Evolutionary conservation across 1,140 invertebrate genomes (phyloP).

Genomic region (Drosophila biarmipes): DNA sequence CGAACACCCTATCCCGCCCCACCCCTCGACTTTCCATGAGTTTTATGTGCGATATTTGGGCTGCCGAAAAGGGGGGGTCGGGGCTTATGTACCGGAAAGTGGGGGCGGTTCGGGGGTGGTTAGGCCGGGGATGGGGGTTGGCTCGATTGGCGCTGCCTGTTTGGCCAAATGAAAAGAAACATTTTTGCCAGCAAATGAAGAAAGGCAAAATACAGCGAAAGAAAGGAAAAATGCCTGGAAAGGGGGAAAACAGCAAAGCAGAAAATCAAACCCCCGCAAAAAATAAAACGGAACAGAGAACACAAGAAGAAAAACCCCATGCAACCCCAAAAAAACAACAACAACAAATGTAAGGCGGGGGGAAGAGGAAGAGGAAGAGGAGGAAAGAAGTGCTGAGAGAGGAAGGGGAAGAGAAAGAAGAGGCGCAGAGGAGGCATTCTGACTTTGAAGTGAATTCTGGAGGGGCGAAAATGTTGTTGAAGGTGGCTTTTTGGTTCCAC

Average conservation of each 20-base stretch:
- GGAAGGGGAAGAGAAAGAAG: slow-evolving; percentile 9
- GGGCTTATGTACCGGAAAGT: slow-evolving; percentile 39
- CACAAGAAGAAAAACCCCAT: slow-evolving; percentile 11
- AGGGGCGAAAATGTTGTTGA: slow-evolving; percentile 51
- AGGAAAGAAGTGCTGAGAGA: not conserved
- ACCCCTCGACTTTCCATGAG: slow-evolving; percentile 5
- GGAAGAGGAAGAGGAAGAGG: not conserved
- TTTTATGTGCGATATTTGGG: slow-evolving; percentile 67
- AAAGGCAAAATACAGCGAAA: slow-evolving; percentile 36
- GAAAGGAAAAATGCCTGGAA: slow-evolving; percentile 49
- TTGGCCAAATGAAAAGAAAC: slow-evolving; percentile 68
- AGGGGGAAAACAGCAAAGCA: slow-evolving; percentile 37
- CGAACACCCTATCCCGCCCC: not conserved
- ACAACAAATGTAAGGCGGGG: slow-evolving; percentile 3
- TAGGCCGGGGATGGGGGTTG: slow-evolving; percentile 12
- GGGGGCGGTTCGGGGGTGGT: slow-evolving; percentile 10
- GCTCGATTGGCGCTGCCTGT: slow-evolving; percentile 65
- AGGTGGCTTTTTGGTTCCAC: slow-evolving; percentile 37
- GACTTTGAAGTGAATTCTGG: slow-evolving; percentile 66
- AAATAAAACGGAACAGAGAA: not conserved
- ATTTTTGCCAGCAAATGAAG: slow-evolving; percentile 74
- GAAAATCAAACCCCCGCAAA: slow-evolving; percentile 26
- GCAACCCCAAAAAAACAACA: slow-evolving; percentile 24
- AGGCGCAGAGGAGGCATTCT: slow-evolving; percentile 41
- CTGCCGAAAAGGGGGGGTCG: slow-evolving; percentile 17